A percentile compares a stretch with the other conserved stretches of the same genome.
These are phyloP conservation scores for Clanis bilineata DNA, from an alignment of 2,888 invertebrate genomes.

Conservation along the genomic window DNA sequence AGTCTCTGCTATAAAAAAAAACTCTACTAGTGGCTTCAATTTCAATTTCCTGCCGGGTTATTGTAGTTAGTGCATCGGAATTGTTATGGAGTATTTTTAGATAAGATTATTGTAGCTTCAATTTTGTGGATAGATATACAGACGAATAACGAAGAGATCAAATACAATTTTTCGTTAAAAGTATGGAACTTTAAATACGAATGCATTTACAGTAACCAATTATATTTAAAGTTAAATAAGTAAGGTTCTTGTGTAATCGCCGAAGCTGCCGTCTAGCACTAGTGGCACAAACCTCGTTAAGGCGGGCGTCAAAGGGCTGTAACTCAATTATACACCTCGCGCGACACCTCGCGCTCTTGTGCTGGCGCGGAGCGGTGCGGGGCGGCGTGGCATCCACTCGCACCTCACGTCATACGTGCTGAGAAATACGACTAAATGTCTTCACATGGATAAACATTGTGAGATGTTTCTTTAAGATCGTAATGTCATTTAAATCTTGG, in stretches of 20 bases:
- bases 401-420: slow-evolving; percentile 9
- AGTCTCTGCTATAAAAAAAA: too few species aligned
- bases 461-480: too few species aligned
- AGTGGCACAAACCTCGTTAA: slow-evolving; percentile 75
- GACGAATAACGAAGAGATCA: too few species aligned
- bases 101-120: too few species aligned
- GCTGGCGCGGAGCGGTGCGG: slow-evolving; percentile 22
- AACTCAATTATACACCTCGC: slow-evolving; percentile 77
- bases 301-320: slow-evolving; percentile 77
- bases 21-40: too few species aligned
- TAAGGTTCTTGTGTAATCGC: slow-evolving; percentile 9
- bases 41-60: too few species aligned
- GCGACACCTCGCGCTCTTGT: slow-evolving; percentile 57
- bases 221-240: not conserved
- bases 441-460: too few species aligned
- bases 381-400: slow-evolving; percentile 22
- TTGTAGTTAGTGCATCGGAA: too few species aligned
- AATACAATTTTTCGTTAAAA: too few species aligned
- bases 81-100: too few species aligned
- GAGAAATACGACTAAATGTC: not conserved
- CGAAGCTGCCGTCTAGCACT: slow-evolving; percentile 35
- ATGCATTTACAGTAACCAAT: not conserved
- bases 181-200: not conserved
- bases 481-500: too few species aligned
- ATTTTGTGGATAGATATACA: too few species aligned